Conservation (phyloP, 2,888 invertebrate genomes). For the Habrosyne pyritoides region DNA sequence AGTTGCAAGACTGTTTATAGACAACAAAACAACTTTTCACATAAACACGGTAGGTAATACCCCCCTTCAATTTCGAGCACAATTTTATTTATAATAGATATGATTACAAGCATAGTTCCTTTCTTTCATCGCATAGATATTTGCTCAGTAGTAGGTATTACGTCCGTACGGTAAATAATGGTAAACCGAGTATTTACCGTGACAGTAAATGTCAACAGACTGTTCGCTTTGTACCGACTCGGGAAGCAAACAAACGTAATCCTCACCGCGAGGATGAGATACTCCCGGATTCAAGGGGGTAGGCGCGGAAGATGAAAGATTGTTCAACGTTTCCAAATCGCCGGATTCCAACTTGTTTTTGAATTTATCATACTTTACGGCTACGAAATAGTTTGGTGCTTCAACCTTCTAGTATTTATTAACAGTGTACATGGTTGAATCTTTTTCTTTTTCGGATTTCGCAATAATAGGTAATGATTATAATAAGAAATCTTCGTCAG, state of each 20-base stretch:
- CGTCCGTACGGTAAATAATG: constrained; percentile 73
- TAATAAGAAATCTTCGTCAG: too few relatives aligned
- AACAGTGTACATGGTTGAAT: neutral
- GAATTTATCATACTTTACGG: constrained; percentile 40
- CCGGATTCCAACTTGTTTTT: constrained; percentile 45
- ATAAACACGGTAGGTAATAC: neutral
- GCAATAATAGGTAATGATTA: too few relatives aligned
- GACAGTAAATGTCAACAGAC: constrained; percentile 76
- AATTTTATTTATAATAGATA: constrained; percentile 3
- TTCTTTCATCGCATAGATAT: constrained; percentile 42
- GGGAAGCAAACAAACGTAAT: constrained; percentile 72
- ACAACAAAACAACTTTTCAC: neutral
- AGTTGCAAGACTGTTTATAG: neutral
- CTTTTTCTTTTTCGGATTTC: neutral
- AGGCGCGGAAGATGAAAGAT: constrained; percentile 26
- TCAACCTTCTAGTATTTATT: neutral
- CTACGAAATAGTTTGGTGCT: neutral
- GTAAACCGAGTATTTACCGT: constrained; percentile 75
- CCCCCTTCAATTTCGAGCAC: neutral
- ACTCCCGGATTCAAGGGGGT: constrained; percentile 28
- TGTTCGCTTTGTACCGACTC: constrained; percentile 74
- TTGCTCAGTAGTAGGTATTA: constrained; percentile 58
- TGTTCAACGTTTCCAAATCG: constrained; percentile 33
- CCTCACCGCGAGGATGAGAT: constrained; percentile 46
- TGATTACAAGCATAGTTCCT: constrained; percentile 20